A percentile compares a stretch with the other conserved stretches of the same genome.
These are phyloP conservation scores for silkworm (Bombyx mori) DNA, from an alignment of 1,140 invertebrate genomes.

Conservation along the genomic window DNA sequence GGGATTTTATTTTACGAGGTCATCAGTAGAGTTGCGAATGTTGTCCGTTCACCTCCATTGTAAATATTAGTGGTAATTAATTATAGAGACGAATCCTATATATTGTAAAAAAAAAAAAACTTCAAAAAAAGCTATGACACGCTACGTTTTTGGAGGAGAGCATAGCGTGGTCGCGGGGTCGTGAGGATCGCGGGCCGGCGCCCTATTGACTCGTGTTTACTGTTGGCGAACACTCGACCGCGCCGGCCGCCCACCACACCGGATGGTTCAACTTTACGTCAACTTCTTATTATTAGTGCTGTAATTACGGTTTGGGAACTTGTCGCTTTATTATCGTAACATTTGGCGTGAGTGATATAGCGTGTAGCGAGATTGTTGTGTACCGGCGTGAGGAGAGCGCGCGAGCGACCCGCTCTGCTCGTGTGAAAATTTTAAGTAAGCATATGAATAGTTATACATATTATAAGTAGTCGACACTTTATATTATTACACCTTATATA, in stretches of 20 bases:
- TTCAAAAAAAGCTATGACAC: conserved; percentile 66
- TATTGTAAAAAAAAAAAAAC: conserved; percentile 69
- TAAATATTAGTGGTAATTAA: conserved; percentile 71
- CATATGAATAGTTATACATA: conserved; percentile 63
- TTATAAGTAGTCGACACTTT: conserved; percentile 70
- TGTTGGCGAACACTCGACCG: conserved; percentile 8
- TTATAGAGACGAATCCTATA: conserved; percentile 70
- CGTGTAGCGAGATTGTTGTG: conserved; percentile 48
- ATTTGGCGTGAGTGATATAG: conserved; percentile 52
- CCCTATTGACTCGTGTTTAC: conserved; percentile 4
- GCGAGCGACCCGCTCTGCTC: conserved; percentile 27
- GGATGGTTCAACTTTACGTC: conserved; percentile 11
- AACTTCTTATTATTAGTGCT: conserved; percentile 49
- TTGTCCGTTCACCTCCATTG: conserved; percentile 69
- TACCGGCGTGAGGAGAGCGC: conserved; percentile 13
- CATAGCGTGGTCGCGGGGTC: conserved; percentile 22
- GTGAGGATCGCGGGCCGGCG: neutral
- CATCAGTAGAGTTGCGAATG: conserved; percentile 64
- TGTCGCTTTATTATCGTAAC: conserved; percentile 52
- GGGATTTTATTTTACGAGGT: conserved; percentile 63
- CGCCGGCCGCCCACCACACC: conserved; percentile 8
- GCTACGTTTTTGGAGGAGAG: conserved; percentile 54
- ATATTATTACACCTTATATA: conserved; percentile 70
- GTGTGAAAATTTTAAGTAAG: conserved; percentile 68
- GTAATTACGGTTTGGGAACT: conserved; percentile 52